phyloP scores from a whole-genome alignment of 2,888 invertebrate species.

The Erebia palarica region DNA sequence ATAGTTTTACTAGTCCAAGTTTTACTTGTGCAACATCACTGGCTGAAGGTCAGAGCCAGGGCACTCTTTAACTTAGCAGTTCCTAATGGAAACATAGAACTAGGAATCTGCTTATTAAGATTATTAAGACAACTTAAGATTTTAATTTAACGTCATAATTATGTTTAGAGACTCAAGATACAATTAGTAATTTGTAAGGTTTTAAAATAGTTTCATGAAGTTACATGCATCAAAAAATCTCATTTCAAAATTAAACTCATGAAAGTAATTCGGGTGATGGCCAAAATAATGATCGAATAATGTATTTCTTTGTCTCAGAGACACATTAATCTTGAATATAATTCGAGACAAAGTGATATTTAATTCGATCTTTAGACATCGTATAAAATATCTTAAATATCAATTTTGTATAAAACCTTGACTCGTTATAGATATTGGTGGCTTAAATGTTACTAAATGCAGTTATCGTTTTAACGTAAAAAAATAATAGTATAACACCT shows the following conservation, averaged over 20 bases:
- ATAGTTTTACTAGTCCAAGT: not conserved
- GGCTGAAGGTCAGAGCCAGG: no score
- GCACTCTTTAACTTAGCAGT: not conserved
- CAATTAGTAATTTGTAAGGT: not conserved
- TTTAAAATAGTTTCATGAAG: not conserved
- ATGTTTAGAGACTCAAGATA: not conserved
- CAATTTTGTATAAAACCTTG: slow-evolving; percentile 20
- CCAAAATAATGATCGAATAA: not conserved
- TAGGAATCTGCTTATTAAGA: no score
- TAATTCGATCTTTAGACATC: not conserved
- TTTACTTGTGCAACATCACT: no score
- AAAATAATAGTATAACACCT: slow-evolving; percentile 47
- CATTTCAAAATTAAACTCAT: not conserved
- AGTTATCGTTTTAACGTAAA: slow-evolving; percentile 34
- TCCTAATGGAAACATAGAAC: not conserved
- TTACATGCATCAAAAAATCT: not conserved
- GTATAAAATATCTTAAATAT: not conserved
- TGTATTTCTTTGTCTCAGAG: not conserved
- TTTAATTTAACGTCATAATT: not conserved
- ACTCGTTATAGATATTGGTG: slow-evolving; percentile 10
- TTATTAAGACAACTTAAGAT: not conserved
- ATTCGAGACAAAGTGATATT: not conserved
- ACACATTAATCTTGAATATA: not conserved
- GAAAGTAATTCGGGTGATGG: not conserved
- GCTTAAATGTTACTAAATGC: slow-evolving; percentile 24